Evolutionary conservation across 2,113 vertebrate species (phyloP), one percentile per base, ranked within the genome.

Genomic region (Sorex fumeus): DNA sequence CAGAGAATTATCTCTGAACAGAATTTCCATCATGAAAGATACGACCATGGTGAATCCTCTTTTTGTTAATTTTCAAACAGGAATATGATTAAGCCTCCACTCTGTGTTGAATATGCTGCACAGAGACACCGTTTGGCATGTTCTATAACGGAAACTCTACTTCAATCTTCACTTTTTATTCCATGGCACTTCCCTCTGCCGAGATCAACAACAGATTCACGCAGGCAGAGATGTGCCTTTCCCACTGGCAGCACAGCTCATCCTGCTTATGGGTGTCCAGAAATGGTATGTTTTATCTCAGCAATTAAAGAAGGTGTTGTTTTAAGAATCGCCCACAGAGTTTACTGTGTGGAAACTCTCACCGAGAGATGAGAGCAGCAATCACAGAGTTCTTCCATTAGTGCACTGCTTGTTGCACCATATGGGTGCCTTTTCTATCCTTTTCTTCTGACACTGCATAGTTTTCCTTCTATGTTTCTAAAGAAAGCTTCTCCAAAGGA

Each of bases 401-500:
- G 36, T 57, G 15, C 25, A 10, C 13, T 88, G n/a, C 1, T 0
- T 90, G 84, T 72, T 89, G 36, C 83, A 95, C 87, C 45, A 88
- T 47, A 92, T 93, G 88, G 91, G 43, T 83, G 36, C 57, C 69
- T 96, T 95, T 89, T 45, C 71, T 64, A 62, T 28, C 53, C 71
- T 85, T 94, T 91, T 36, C 69, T 94, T 66, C 18, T 9, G 93
- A 76, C 66, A 72, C 28, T 40, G 27, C 67, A 18, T 91, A 83
- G 72, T 96, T 95, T 94, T 2, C 81, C 75, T 27, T 83, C 12
- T 0, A 91, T 40, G 90, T 94, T 95, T 96, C 16, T 85, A 96
- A 97, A 94, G 95, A 88, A 90, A 95, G 3, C 84, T 12, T 2
- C 79, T 97, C 90, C 74, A 95, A 96, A 80, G 57, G 76, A 40